These are phyloP conservation scores for Sarcophaga carnaria DNA, from an alignment of 2,888 invertebrate genomes.

Conservation along the genomic window DNA sequence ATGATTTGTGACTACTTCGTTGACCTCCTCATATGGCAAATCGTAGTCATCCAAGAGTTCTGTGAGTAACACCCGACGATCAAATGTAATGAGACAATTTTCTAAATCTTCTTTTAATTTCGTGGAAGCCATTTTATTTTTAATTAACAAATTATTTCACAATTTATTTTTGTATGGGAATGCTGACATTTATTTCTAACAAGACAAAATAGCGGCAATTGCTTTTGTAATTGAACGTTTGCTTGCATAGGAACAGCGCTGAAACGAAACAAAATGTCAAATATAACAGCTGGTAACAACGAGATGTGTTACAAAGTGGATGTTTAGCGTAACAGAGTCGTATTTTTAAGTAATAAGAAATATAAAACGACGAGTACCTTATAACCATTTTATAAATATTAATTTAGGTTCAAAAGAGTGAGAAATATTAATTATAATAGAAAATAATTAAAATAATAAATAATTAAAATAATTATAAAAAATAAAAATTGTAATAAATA, in stretches of 20 bases:
- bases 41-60: conserved; percentile 78
- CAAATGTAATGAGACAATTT: conserved; percentile 78
- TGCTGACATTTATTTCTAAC: background rate
- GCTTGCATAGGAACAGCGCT: conserved; percentile 21
- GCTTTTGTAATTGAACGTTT: background rate
- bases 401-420: too few relatives aligned
- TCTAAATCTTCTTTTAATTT: conserved; percentile 74
- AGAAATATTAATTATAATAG: too few relatives aligned
- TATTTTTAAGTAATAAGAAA: background rate
- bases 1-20: conserved; percentile 72
- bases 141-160: background rate
- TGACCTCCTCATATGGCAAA: conserved; percentile 75
- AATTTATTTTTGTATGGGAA: background rate
- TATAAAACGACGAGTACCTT: too few relatives aligned
- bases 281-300: conserved; percentile 24
- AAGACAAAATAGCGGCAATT: background rate
- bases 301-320: conserved; percentile 25
- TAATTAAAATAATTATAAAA: too few relatives aligned
- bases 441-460: too few relatives aligned
- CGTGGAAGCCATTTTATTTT: conserved; percentile 58
- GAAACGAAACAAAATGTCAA: conserved; percentile 7
- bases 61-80: conserved; percentile 77
- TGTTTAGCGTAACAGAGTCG: background rate
- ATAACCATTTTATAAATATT: too few relatives aligned
- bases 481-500: too few relatives aligned